phyloP scores from a whole-genome alignment of 2,797 vertebrate species.

The Tapera naevia region DNA sequence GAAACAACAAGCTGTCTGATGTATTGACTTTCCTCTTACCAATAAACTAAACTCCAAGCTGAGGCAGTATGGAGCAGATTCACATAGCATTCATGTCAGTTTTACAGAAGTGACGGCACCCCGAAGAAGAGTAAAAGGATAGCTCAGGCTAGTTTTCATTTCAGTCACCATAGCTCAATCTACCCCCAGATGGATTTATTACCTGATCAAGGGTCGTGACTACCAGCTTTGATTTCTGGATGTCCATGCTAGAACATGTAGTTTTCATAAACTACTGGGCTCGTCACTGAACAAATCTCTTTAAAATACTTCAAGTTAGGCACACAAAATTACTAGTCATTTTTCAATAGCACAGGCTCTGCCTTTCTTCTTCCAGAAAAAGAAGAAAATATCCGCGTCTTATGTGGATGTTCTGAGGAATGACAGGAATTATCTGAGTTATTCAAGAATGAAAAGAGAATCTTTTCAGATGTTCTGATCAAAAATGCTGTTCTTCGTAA shows the following conservation, averaged over 20 bases:
- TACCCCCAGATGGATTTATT: background rate
- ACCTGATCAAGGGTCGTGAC: background rate
- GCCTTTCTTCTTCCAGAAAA: background rate
- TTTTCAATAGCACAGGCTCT: background rate
- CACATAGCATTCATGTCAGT: background rate
- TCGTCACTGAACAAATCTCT: background rate
- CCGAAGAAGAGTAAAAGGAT: background rate
- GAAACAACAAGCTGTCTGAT: background rate
- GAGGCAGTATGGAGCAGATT: background rate
- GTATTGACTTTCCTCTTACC: background rate
- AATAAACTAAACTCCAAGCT: background rate
- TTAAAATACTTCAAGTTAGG: background rate
- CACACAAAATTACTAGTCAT: background rate
- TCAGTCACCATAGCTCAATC: background rate
- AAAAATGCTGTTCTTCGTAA: background rate
- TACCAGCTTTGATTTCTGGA: background rate
- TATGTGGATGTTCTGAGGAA: background rate
- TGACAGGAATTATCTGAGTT: background rate
- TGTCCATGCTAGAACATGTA: background rate
- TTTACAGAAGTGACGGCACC: background rate
- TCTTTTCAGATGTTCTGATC: background rate
- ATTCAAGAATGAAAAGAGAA: background rate
- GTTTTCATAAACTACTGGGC: background rate
- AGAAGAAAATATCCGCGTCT: background rate
- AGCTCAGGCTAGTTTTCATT: background rate